Evolutionary conservation across 2,888 invertebrate species (phyloP), one percentile per base, ranked within the genome.

Genomic region (Tanypteryx hageni): DNA sequence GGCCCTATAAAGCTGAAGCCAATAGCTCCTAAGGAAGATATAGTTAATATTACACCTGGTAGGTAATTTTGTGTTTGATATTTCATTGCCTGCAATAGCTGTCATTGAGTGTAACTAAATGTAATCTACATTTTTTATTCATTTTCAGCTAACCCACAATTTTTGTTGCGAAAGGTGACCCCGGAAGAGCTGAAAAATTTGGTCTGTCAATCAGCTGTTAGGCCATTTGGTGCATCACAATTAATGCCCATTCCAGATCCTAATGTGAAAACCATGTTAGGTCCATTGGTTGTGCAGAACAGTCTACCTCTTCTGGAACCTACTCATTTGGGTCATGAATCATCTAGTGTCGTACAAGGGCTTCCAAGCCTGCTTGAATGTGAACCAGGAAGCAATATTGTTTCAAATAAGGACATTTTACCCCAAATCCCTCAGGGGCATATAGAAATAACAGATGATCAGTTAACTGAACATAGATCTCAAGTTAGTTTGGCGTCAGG

Each of bases 101-200:
- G 22, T 11, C 27, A 27, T 76, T 3, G 3, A 31, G 2, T 31
- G 8, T 13, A 82, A 10, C 11, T 44, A 44, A 27, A 81, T n/a
- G 5, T 27, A 81, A 27, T 57, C 10, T 56, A 18, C 14, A 13
- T 10, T 11, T n/a, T 18, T 44, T 18, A n/a, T 89, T 59, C 59
- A 14, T 59, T 89, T 89, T 10, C 64, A 89, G 89, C 22, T n/a
- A 64, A 64, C n/a, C 83, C 83, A 56, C 89, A 61, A 13, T 89
- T n/a, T 13, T 64, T 64, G 10, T 58, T 89, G 11, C 61, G 27
- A 18, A 89, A 89, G 64, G 44, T 64, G 13, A 89, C 61, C 44
- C 5, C 89, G 3, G 89, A 89, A 89, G 89, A 89, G 9, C n/a
- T 27, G 18, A 89, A 64, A 18, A 64, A 89, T 13, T 16, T 85